Base-by-base conservation (phyloP, 2,113 vertebrate species). In the Xyliphius kryptos region DNA sequence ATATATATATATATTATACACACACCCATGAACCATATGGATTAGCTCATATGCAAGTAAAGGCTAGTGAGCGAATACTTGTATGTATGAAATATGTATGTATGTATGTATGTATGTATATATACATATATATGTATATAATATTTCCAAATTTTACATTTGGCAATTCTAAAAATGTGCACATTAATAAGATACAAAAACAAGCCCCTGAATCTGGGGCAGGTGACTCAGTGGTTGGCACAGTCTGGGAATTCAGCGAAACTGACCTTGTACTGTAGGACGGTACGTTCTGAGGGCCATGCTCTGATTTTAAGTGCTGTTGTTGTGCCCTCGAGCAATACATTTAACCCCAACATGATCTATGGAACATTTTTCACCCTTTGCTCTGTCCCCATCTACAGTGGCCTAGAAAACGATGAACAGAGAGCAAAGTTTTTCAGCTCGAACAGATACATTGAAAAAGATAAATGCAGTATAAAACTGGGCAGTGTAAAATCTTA, bases 241-340 rank as follows among this genome's bases (percentile, higher is more conserved):
- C 9, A 1, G 13, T 21, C 38, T 41, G 55, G 55, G 55, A 43
- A 56, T 56, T 56, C 13, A 9, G 40, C 11, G 56, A 15, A 58
- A 26, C 14, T 58, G 56, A 44, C 56, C 56, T 58, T 58, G 55
- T 20, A 20, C 12, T 56, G 19, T 19, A 44, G 19, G 38, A 22
- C 20, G 10, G 14, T 9, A 43, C 20, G 38, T 57, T 44, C 38
- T 57, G 12, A 56, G 8, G 38, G 38, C 38, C 8, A 22, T 57
- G 40, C 40, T 58, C 19, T 22, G 19, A 26, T 44, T 44, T 22
- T n/a, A n/a, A n/a, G n/a, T n/a, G n/a, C n/a, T n/a, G n/a, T n/a
- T 44, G 40, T 58, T 44, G 14, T 43, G 19, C 7, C 56, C 14
- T 22, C 12, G 38, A 15, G 13, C 55, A 22, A 58, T 58, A 41